phyloP scores from a whole-genome alignment of 2,888 invertebrate genomes.

The Calameuta idolon region DNA sequence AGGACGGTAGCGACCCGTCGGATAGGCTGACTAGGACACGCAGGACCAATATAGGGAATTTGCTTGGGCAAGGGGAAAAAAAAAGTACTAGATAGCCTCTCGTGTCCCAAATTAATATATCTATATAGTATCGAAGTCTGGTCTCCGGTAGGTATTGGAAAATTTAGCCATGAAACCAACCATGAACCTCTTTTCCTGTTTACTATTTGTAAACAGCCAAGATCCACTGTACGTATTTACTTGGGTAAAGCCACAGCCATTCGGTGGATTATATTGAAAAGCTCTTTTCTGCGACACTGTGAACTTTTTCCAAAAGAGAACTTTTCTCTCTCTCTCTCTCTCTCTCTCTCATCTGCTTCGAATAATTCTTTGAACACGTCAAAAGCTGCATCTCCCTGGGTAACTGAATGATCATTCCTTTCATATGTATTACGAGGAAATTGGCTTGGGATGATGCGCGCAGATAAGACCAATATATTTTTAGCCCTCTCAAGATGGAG shows the following conservation, averaged over 20 bases:
- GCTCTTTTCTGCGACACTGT: conserved; percentile 28
- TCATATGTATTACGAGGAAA: background rate
- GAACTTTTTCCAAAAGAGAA: conserved; percentile 22
- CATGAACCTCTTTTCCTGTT: background rate
- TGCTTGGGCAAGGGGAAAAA: conserved; percentile 19
- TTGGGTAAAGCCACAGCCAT: conserved; percentile 12
- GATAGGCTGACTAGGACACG: background rate
- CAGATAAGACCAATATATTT: background rate
- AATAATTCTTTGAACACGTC: background rate
- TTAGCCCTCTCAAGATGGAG: background rate
- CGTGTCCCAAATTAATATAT: background rate
- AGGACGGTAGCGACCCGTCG: background rate
- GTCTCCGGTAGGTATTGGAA: background rate
- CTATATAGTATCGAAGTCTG: background rate
- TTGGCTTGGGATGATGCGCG: background rate
- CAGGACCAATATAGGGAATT: background rate
- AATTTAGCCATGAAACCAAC: background rate
- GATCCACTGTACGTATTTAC: background rate
- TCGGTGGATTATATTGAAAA: conserved; percentile 26
- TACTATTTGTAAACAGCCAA: background rate
- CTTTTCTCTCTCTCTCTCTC: conserved; percentile 5
- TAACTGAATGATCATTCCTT: background rate
- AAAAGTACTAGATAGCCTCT: background rate
- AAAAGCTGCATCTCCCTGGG: background rate
- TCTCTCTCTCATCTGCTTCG: background rate